These are phyloP conservation scores for Erethizon dorsatum DNA, from an alignment of 2,797 vertebrate species.

Conservation along the genomic window DNA sequence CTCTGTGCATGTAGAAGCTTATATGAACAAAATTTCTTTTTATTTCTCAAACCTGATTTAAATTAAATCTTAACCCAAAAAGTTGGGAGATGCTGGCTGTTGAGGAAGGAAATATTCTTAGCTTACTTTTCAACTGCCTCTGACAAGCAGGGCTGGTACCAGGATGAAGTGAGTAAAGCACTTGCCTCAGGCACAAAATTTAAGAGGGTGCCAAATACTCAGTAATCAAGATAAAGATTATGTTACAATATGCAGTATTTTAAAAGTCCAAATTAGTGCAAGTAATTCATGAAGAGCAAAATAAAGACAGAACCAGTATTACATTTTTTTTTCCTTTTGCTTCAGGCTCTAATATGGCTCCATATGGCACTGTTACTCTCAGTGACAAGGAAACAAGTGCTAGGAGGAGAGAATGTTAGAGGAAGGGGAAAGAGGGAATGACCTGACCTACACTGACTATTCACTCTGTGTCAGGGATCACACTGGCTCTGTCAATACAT, in stretches of 20 bases:
- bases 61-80: slow-evolving; percentile 48
- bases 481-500: not conserved
- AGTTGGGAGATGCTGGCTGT: not conserved
- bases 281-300: slow-evolving; percentile 67
- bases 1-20: not conserved
- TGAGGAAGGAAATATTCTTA: slow-evolving; percentile 2
- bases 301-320: not conserved
- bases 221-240: slow-evolving; percentile 51
- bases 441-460: not conserved
- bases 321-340: not conserved
- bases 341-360: slow-evolving; percentile 7
- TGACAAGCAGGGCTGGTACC: not conserved
- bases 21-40: not conserved
- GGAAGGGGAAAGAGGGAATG: not conserved
- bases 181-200: slow-evolving; percentile 39
- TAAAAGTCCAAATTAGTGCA: slow-evolving; percentile 54
- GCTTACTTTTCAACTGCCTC: not conserved
- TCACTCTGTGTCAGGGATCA: not conserved
- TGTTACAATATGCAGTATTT: slow-evolving; percentile 59
- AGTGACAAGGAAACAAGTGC: not conserved
- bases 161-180: not conserved
- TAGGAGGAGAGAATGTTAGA: not conserved
- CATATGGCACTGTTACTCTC: not conserved
- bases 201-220: slow-evolving; percentile 17
- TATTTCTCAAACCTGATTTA: slow-evolving; percentile 11